Conservation (phyloP, 2,113 vertebrate species). For the Cavia aperea region DNA sequence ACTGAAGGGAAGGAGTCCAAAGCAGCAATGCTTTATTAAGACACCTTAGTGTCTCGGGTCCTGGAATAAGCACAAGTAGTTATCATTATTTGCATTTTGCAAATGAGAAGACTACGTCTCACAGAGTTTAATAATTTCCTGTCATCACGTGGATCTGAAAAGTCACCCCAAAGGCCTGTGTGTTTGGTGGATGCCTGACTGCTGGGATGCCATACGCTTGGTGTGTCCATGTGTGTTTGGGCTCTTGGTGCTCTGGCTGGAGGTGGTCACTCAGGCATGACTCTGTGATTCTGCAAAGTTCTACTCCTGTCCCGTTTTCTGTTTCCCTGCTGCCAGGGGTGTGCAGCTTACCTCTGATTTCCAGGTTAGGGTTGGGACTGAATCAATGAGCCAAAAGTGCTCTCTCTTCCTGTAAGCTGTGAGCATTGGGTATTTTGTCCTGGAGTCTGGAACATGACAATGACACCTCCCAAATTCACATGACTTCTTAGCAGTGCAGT, state of each 20-base stretch:
- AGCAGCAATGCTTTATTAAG: background rate
- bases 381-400: background rate
- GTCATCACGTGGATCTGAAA: background rate
- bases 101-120: background rate
- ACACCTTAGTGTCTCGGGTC: background rate
- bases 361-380: background rate
- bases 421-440: no score
- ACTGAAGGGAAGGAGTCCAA: background rate
- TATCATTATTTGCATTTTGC: background rate
- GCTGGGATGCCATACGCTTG: no score
- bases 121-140: background rate
- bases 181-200: background rate
- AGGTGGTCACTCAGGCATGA: background rate
- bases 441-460: background rate
- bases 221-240: no score
- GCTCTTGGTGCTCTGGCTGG: background rate
- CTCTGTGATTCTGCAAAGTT: background rate
- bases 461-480: background rate
- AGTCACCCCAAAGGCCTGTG: background rate
- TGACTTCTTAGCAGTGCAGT: background rate
- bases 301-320: background rate
- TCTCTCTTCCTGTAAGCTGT: no score
- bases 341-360: background rate
- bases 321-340: background rate
- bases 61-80: background rate